Percentiles rank a stretch among this genome's conserved stretches.
Evolutionary conservation across 2,797 vertebrate species (phyloP).

Genomic region (Uromys caudimaculatus): DNA sequence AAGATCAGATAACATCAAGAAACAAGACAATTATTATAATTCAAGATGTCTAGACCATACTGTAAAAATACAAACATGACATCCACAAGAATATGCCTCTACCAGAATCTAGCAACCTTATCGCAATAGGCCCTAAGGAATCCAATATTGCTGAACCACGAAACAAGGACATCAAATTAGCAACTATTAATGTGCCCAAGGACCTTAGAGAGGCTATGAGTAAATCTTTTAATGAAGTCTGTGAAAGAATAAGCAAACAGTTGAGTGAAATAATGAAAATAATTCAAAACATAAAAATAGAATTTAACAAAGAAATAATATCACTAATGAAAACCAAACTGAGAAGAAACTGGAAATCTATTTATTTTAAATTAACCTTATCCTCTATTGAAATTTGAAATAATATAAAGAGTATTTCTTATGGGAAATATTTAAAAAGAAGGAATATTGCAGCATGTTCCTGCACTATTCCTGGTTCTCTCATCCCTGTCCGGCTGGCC

Average conservation of each 20-base stretch:
- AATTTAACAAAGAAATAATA: not conserved
- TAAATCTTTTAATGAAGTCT: not conserved
- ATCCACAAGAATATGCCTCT: not conserved
- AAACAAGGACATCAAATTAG: not conserved
- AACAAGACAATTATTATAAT: not conserved
- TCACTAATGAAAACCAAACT: not conserved
- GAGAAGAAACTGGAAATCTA: not conserved
- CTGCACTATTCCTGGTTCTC: too few species aligned
- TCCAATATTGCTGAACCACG: not conserved
- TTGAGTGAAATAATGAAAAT: not conserved
- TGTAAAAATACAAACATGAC: not conserved
- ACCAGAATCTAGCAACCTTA: not conserved
- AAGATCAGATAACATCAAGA: not conserved
- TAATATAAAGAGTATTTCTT: not conserved
- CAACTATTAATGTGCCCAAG: not conserved
- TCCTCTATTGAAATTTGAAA: not conserved
- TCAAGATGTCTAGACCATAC: not conserved
- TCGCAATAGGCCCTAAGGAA: not conserved
- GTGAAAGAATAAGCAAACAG: not conserved
- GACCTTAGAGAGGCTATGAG: not conserved
- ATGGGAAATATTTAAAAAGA: too few species aligned
- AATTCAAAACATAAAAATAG: not conserved
- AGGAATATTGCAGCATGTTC: too few species aligned
- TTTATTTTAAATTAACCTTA: not conserved
- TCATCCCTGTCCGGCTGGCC: too few species aligned